Evolutionary conservation across 2,797 vertebrate genomes (phyloP).

Genomic region (Triplophysa bombifrons): DNA sequence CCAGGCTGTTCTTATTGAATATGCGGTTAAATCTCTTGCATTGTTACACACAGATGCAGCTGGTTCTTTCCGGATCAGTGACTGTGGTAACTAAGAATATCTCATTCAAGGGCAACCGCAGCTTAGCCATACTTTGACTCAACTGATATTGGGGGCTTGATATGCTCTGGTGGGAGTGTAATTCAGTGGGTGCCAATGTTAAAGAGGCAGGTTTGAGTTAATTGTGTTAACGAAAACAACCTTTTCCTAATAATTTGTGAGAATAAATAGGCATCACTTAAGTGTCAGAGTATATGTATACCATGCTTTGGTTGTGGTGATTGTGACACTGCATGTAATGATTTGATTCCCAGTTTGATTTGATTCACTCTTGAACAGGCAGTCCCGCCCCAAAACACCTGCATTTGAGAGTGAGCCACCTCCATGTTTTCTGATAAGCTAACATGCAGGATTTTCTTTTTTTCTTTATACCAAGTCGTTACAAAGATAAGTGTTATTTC

Average conservation of each 20-base stretch:
- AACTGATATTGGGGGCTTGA: constrained; percentile 8
- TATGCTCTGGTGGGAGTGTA: background rate
- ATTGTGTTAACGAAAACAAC: background rate
- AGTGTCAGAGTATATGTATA: background rate
- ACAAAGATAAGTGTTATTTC: no score
- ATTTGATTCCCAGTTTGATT: background rate
- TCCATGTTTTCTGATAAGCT: no score
- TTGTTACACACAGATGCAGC: constrained; percentile 40
- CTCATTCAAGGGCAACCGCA: constrained; percentile 43
- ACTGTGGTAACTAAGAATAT: constrained; percentile 20
- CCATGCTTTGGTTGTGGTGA: background rate
- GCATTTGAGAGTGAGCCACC: no score
- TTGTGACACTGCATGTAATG: background rate
- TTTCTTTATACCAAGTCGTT: no score
- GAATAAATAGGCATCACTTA: background rate
- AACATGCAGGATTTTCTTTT: no score
- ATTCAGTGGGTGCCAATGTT: constrained; percentile 5
- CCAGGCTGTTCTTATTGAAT: constrained; percentile 40
- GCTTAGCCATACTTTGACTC: constrained; percentile 33
- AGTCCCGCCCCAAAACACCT: no score
- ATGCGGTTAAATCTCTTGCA: constrained; percentile 45
- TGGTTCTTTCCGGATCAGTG: constrained; percentile 46
- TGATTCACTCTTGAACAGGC: background rate
- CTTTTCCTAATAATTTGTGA: background rate
- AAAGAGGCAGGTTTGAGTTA: background rate